Evolutionary conservation across 2,797 vertebrate species (phyloP).

Genomic region (Centropyge bicolor): DNA sequence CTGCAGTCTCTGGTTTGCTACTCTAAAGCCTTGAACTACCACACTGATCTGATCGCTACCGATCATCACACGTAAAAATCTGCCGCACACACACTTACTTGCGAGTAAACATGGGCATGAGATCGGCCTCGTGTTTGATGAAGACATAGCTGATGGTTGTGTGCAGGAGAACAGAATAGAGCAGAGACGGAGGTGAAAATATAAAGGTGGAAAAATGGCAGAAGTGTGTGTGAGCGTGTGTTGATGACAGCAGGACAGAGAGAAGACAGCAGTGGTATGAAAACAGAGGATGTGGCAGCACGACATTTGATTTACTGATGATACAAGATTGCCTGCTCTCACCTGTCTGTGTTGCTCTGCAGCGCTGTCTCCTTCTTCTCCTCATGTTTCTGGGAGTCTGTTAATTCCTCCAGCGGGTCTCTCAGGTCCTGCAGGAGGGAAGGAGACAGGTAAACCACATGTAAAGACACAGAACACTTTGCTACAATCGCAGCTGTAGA

Average conservation of each 20-base stretch:
- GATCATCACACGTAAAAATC: background rate
- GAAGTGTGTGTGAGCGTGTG: conserved; percentile 13
- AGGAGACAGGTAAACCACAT: background rate
- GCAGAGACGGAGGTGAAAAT: background rate
- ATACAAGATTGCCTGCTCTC: conserved; percentile 45
- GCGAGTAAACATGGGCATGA: conserved; percentile 34
- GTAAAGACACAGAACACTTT: background rate
- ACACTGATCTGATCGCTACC: background rate
- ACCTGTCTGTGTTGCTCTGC: conserved; percentile 82
- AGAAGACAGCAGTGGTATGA: background rate
- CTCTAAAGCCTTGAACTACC: conserved; percentile 2
- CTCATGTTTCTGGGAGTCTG: conserved; percentile 66
- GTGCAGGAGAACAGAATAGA: conserved; percentile 19
- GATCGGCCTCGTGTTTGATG: conserved; percentile 44
- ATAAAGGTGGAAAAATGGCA: background rate
- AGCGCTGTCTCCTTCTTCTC: conserved; percentile 68
- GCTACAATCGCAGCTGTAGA: background rate
- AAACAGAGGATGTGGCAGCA: background rate
- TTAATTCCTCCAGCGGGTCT: conserved; percentile 84
- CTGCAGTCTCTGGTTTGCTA: conserved; percentile 2
- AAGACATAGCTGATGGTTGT: conserved; percentile 47
- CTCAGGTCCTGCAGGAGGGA: conserved; percentile 79
- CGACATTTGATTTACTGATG: too few relatives aligned
- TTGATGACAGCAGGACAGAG: background rate
- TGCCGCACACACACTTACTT: conserved; percentile 34